These are phyloP conservation scores for Cyphotilapia sp. DNA, from an alignment of 2,113 vertebrate genomes.

Conservation along the genomic window DNA sequence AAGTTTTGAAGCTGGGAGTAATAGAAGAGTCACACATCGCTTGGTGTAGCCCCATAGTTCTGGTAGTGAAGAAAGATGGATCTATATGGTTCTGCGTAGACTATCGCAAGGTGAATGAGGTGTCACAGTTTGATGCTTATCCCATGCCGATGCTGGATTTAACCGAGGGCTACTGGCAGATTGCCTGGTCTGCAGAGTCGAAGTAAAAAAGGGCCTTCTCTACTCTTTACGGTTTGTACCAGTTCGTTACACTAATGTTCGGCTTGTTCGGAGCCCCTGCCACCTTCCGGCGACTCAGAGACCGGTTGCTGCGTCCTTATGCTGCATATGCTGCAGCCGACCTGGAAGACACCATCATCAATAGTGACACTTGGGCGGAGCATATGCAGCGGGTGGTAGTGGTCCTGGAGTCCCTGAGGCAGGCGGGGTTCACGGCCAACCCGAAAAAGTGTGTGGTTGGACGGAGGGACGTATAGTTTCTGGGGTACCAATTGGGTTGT, in stretches of 20 bases:
- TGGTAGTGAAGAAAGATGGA: background rate
- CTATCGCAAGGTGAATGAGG: background rate
- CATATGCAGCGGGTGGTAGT: background rate
- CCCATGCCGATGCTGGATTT: background rate
- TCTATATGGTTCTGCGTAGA: background rate
- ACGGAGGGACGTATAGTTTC: background rate
- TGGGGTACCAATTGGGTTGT: background rate
- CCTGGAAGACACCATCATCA: background rate
- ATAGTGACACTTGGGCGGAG: background rate
- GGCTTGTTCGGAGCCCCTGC: background rate
- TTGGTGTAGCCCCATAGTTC: background rate
- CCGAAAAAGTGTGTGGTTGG: background rate
- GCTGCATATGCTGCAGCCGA: background rate
- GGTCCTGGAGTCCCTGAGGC: background rate
- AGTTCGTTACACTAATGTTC: background rate
- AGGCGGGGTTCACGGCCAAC: background rate
- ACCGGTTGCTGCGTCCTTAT: background rate
- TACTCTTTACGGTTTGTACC: background rate
- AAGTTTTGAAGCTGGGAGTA: background rate
- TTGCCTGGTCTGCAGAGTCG: background rate
- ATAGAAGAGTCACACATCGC: rapidly evolving
- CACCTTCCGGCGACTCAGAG: background rate
- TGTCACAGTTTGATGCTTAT: background rate
- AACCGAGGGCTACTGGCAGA: background rate
- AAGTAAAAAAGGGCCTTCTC: background rate